Conservation (phyloP, 2,888 invertebrate species). For the Steinernema scapterisci region DNA sequence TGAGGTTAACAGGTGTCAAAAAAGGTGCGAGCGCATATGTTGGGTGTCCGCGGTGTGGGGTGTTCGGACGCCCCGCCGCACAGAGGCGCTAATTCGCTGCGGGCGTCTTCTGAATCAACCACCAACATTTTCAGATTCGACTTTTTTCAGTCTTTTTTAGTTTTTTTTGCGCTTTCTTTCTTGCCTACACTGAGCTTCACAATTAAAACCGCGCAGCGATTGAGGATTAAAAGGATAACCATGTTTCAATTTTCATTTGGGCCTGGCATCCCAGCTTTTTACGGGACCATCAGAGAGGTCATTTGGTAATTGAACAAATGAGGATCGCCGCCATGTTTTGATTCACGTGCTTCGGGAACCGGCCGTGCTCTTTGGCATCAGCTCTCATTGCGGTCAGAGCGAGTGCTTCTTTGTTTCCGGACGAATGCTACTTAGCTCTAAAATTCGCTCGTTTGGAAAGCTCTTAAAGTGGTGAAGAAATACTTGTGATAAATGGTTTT, state of each 20-base stretch:
- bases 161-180: too few species aligned
- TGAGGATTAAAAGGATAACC: not conserved
- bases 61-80: too few species aligned
- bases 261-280: not conserved
- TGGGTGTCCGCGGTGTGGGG: too few species aligned
- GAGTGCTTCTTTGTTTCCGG: not conserved
- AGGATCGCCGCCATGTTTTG: constrained; percentile 2
- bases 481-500: not conserved
- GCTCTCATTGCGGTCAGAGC: not conserved
- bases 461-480: constrained; percentile 1
- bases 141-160: too few species aligned
- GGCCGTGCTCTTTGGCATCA: not conserved
- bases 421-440: not conserved
- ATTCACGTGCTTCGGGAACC: not conserved
- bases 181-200: not conserved
- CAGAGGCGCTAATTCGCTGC: too few species aligned
- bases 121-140: too few species aligned
- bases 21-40: too few species aligned
- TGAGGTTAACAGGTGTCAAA: too few species aligned
- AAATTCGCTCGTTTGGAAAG: not conserved
- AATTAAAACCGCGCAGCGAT: not conserved
- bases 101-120: too few species aligned
- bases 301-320: constrained; percentile 27
- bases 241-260: not conserved
- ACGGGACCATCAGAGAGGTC: constrained; percentile 6